Base-by-base conservation (phyloP, 2,113 vertebrate species). In the Camelus dromedarius region DNA sequence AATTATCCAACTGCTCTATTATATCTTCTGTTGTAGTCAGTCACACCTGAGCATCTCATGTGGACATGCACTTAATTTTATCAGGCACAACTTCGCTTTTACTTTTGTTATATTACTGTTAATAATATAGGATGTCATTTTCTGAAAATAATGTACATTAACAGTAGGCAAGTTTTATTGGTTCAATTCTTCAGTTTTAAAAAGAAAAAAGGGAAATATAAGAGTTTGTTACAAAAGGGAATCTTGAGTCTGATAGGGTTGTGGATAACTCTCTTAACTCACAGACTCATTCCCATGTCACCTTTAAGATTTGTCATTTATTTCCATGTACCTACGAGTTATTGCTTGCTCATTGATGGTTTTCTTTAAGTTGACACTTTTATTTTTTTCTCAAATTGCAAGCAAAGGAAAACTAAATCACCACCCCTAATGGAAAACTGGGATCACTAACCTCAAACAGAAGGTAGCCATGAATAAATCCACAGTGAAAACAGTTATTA, bases 221-320 rank as follows among this genome's bases (percentile, higher is more conserved):
- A 48, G 2, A 75, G 60, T 84, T 60, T 96, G 11, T 62, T 58
- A 67, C 12, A 86, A 92, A 94, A 97, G 24, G 32, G 42, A 84
- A 48, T 48, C 50, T 22, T 58, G 30, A 16, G 5, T 62, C 62
- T 72, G 58, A 56, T 18, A 89, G 52, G 2, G 14, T 30, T n/a
- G 2, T 58, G 46, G 35, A 2, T 89, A 73, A 83, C 8, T 70
- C 76, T 89, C 46, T 19, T 50, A 69, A 67, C 12, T 48, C 50
- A 73, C 79, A 85, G 26, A 76, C 1, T 58, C 11, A 28, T 82
- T 95, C 32, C 22, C 30, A 28, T 11, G 28, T 24, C 28, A 60
- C 8, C 14, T 46, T 76, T 66, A 60, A 35, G 50, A 11, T 81
- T 89, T 69, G 48, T 52, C 30, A 9, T 79, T 75, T 80, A 76